Conservation (phyloP, 2,797 vertebrate genomes). For the Ficedula albicollis region DNA sequence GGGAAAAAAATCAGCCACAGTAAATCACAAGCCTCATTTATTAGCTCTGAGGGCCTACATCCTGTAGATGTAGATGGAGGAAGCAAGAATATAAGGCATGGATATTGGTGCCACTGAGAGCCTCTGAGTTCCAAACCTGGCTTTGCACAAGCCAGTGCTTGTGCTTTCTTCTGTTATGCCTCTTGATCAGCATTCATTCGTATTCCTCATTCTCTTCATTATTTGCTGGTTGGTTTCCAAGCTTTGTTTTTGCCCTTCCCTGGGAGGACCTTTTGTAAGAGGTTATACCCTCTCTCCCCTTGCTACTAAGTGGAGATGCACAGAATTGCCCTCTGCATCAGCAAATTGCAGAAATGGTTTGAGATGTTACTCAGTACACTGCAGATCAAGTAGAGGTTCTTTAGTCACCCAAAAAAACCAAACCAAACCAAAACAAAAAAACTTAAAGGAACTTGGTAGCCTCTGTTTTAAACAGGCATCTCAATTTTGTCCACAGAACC, state of each 20-base stretch:
- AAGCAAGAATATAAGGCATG: neutral
- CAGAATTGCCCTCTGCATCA: neutral
- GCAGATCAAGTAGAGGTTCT: neutral
- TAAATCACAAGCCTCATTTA: slow-evolving; percentile 11
- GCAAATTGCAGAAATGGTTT: neutral
- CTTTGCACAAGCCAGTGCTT: neutral
- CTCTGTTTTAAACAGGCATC: neutral
- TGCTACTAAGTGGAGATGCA: neutral
- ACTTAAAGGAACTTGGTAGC: neutral
- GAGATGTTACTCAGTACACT: neutral
- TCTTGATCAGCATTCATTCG: neutral
- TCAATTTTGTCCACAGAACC: neutral
- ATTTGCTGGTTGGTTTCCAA: neutral
- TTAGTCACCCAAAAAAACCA: neutral
- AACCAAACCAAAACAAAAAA: neutral
- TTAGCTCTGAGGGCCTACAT: neutral
- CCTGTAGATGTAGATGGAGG: neutral
- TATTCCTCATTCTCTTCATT: neutral
- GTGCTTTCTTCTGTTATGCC: neutral
- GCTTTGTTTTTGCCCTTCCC: neutral
- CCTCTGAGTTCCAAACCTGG: neutral
- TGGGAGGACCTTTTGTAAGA: neutral
- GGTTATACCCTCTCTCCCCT: neutral
- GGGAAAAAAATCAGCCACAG: neutral
- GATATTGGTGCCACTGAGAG: neutral